phyloP scores from a whole-genome alignment of 2,113 vertebrate species.

The Xenus cinereus region DNA sequence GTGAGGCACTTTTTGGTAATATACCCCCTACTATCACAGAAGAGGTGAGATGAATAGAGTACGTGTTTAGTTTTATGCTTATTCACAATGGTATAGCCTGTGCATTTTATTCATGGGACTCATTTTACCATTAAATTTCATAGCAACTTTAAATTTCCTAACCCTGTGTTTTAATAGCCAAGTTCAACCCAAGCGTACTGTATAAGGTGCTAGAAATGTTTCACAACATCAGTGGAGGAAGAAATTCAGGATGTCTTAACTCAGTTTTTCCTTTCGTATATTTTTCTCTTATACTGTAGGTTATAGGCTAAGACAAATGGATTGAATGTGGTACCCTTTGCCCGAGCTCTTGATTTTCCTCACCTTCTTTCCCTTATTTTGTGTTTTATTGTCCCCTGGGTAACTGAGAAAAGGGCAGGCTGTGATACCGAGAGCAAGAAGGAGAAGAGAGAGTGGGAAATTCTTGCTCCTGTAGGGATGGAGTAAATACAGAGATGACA shows the following conservation, averaged over 20 bases:
- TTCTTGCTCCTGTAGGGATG: neutral
- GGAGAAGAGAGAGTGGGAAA: neutral
- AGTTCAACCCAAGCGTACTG: neutral
- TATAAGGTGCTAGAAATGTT: neutral
- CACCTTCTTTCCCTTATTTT: neutral
- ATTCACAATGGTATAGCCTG: neutral
- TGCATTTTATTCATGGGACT: neutral
- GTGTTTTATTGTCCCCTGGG: neutral
- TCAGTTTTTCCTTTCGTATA: neutral
- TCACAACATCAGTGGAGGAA: neutral
- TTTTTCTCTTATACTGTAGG: neutral
- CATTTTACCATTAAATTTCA: conserved; percentile 4
- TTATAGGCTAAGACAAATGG: neutral
- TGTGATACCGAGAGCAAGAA: neutral
- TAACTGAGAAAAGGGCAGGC: neutral
- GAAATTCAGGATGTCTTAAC: neutral
- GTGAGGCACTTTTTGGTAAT: neutral
- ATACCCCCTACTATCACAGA: neutral
- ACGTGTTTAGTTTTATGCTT: neutral
- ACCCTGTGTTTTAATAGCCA: neutral
- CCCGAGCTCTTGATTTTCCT: neutral
- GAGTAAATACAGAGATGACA: neutral
- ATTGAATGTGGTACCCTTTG: neutral
- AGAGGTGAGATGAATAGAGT: neutral
- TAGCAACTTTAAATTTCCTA: neutral